phyloP scores from a whole-genome alignment of 1,140 invertebrate genomes.

The Homarus americanus region DNA sequence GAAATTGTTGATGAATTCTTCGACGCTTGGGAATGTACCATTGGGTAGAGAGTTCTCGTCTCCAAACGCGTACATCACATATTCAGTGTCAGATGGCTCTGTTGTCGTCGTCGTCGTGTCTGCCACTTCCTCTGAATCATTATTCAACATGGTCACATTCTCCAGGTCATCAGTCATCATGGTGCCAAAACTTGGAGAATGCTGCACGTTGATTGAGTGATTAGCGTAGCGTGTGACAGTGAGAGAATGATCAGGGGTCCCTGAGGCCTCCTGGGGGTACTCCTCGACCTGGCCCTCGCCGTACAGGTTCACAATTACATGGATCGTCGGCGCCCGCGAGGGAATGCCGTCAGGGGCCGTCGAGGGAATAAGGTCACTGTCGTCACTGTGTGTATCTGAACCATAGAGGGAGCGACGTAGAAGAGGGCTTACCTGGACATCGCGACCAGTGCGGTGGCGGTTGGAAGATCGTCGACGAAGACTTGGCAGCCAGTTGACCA shows the following conservation, averaged over 20 bases:
- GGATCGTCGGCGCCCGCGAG: background rate
- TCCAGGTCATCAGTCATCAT: background rate
- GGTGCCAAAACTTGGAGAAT: background rate
- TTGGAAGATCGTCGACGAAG: constrained; percentile 5
- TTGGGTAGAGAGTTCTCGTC: too few species aligned
- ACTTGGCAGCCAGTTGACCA: constrained; percentile 9
- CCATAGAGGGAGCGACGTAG: background rate
- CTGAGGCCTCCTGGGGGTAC: background rate
- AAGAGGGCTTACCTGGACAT: constrained; percentile 28
- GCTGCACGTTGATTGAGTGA: constrained; percentile 12
- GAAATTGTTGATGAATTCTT: background rate
- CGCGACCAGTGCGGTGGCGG: constrained; percentile 13
- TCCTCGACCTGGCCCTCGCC: background rate
- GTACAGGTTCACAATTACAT: constrained; percentile 5
- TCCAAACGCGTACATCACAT: too few species aligned
- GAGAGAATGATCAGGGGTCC: background rate
- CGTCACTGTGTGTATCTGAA: background rate
- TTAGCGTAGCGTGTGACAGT: constrained; percentile 26
- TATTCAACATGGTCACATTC: background rate
- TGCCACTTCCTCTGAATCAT: background rate
- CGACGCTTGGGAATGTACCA: background rate
- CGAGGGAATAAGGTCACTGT: background rate
- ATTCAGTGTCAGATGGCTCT: too few species aligned
- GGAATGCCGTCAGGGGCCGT: background rate
- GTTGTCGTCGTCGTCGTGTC: background rate